Percentiles rank a stretch among this genome's conserved stretches.
These are phyloP conservation scores for Melinaea menophilus DNA, from an alignment of 2,888 invertebrate genomes.

Conservation along the genomic window DNA sequence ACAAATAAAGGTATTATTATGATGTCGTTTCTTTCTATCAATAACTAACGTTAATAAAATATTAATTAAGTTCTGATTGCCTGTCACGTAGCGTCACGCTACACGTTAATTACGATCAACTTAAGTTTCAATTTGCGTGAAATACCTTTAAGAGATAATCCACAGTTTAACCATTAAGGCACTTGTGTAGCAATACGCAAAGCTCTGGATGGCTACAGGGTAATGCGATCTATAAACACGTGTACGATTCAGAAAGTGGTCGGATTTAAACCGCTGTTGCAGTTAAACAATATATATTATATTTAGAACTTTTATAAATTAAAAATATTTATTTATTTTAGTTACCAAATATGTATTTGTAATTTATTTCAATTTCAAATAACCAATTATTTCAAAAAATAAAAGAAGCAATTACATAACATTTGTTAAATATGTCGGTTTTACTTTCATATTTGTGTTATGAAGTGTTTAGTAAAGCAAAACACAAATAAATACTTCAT, in stretches of 20 bases:
- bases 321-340: too few relatives aligned
- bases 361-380: too few relatives aligned
- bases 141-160: constrained; percentile 10
- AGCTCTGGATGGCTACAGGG: neutral
- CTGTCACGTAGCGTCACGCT: constrained; percentile 33
- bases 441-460: neutral
- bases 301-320: too few relatives aligned
- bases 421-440: too few relatives aligned
- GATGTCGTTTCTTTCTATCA: constrained; percentile 43
- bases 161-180: constrained; percentile 3
- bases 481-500: constrained; percentile 10
- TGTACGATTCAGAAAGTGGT: neutral
- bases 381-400: too few relatives aligned
- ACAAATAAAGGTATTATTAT: too few relatives aligned
- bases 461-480: constrained; percentile 5
- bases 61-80: constrained; percentile 45
- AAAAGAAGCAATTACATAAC: too few relatives aligned
- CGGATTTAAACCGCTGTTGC: neutral
- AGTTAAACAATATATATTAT: too few relatives aligned
- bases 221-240: neutral
- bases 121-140: constrained; percentile 35
- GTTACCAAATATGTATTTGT: too few relatives aligned
- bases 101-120: constrained; percentile 14
- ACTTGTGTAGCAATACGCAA: constrained; percentile 5
- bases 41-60: constrained; percentile 4